Conservation (phyloP, 2,888 invertebrate genomes). For the Onchidella celtica region DNA sequence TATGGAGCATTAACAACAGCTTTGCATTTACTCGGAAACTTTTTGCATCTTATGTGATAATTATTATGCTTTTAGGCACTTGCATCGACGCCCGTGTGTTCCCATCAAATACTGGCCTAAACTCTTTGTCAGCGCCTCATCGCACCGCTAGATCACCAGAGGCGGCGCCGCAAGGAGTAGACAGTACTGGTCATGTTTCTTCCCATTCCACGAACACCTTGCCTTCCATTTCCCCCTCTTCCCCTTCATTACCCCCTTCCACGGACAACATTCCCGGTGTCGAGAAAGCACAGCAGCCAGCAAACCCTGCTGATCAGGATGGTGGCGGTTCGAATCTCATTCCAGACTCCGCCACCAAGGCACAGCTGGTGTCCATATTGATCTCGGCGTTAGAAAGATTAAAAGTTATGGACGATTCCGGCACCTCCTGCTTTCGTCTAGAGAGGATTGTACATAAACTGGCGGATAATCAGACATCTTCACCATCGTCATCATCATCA, state of each 20-base stretch:
- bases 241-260: not conserved
- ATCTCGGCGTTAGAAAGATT: slow-evolving; percentile 55
- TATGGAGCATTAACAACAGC: not conserved
- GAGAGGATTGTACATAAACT: slow-evolving; percentile 23
- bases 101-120: not conserved
- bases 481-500: slow-evolving; percentile 18
- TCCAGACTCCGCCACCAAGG: slow-evolving; percentile 2
- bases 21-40: not conserved
- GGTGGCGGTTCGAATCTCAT: not conserved
- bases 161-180: not conserved
- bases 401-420: slow-evolving; percentile 36
- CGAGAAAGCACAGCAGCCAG: not conserved
- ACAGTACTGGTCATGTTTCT: not conserved
- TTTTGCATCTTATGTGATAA: not conserved
- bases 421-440: slow-evolving; percentile 43
- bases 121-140: not conserved
- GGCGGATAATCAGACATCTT: not conserved
- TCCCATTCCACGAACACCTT: not conserved
- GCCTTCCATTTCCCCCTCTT: not conserved
- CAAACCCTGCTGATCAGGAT: not conserved
- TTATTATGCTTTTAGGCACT: not conserved
- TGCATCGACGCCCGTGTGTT: slow-evolving; percentile 1
- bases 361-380: slow-evolving; percentile 42
- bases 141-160: not conserved
- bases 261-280: not conserved